Base-by-base conservation (phyloP, 2,888 invertebrate genomes). In the Oscheius myriophilus region DNA sequence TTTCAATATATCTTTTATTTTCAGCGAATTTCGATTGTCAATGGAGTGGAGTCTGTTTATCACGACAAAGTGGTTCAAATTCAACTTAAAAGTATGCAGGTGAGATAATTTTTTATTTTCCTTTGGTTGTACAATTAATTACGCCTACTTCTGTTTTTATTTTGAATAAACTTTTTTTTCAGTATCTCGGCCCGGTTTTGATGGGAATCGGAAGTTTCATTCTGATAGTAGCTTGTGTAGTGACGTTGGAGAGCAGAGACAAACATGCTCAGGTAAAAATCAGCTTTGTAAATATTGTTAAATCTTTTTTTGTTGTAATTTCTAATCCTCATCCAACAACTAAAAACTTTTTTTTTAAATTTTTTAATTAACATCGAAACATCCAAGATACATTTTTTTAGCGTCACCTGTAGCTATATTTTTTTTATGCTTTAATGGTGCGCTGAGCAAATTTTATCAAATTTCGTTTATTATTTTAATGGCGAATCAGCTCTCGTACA, bases 181-280 rank as follows among this genome's bases (percentile, higher is more conserved):
- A 86, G 0, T 96, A 96, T 87, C 93, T 94, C n/a, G 96, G 96
- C 0, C 96, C 96, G 1, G 93, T 96, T 76, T 92, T 96, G 63
- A 96, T 96, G 96, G 96, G 96, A 41, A 92, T 95, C 72, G 96
- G 96, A 88, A 94, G 94, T 91, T 96, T 96, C 87, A 93, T 95
- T 79, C 93, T 96, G 49, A 96, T 96, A 25, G 94, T 96, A 41
- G 95, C 96, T 0, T 96, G 96, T 87, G 96, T 97, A 63, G 94
- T 96, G 92, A 96, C 96, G n/a, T 95, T 96, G 87, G 96, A 96
- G 87, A 94, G 95, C 0, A 91, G 96, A 2, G 96, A 96, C 88
- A 93, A 93, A 72, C 88, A 96, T 0, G 93, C 95, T 2, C 78
- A 81, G 80, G 81, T 79, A 46, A 46, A 1, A 18, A 46, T 18